phyloP scores from a whole-genome alignment of 92 coral and sea anemone species.

The Anthopleura xanthogrammica region DNA sequence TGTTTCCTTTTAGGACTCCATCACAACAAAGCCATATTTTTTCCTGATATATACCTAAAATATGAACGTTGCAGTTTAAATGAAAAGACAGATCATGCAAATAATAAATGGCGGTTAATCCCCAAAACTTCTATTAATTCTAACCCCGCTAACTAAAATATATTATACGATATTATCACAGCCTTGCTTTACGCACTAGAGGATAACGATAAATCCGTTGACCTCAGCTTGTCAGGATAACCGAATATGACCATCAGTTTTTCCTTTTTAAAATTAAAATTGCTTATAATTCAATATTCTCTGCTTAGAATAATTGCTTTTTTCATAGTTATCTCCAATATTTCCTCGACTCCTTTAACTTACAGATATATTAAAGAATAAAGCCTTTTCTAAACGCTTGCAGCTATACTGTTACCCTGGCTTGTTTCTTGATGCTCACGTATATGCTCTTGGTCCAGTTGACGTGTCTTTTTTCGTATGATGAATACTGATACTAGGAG shows the following conservation, averaged over 20 bases:
- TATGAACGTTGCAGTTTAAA: background rate
- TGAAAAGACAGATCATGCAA: background rate
- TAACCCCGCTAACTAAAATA: background rate
- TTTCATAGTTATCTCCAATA: background rate
- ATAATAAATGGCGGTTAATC: background rate
- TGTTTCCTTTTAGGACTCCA: too few relatives aligned
- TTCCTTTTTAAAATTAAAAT: too few relatives aligned
- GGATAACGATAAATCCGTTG: slow-evolving; percentile 9
- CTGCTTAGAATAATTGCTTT: background rate
- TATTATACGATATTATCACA: background rate
- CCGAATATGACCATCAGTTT: background rate
- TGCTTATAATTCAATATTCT: background rate
- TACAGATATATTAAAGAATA: background rate
- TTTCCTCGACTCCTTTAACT: background rate
- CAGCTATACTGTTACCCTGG: background rate
- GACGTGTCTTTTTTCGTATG: slow-evolving; percentile 20
- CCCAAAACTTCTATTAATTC: background rate
- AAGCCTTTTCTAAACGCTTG: background rate
- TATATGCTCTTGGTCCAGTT: background rate
- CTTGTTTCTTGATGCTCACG: background rate
- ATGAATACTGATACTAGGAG: slow-evolving; percentile 5
- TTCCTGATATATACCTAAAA: too few relatives aligned
- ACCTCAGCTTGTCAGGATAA: background rate
- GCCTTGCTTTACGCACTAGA: background rate
- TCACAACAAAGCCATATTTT: too few relatives aligned